phyloP scores from a whole-genome alignment of 1,140 invertebrate species.

The Lepidostoma basale region DNA sequence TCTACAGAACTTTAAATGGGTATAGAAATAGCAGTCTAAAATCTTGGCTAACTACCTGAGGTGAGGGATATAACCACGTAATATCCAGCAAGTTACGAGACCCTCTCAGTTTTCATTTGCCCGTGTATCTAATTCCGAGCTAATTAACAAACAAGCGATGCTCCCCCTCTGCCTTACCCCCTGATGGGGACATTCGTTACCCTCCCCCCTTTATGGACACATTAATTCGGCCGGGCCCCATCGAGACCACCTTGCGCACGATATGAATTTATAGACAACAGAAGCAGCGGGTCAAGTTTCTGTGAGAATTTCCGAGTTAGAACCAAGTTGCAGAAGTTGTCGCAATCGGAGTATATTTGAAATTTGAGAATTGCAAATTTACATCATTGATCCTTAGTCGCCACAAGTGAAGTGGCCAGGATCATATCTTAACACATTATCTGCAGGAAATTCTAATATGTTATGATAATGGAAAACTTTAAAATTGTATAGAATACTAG shows the following conservation, averaged over 20 bases:
- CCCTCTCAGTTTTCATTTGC: slow-evolving; percentile 33
- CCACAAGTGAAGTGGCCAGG: too few species aligned
- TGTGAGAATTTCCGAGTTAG: slow-evolving; percentile 23
- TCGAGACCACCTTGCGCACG: slow-evolving; percentile 38
- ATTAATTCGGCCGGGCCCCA: slow-evolving; percentile 37
- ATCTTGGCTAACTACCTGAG: background rate
- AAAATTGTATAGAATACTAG: too few species aligned
- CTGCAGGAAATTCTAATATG: too few species aligned
- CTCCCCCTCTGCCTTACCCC: too few species aligned
- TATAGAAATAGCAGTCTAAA: too few species aligned
- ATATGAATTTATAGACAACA: slow-evolving; percentile 40
- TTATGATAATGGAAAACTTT: too few species aligned
- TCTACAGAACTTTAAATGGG: too few species aligned
- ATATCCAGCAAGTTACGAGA: slow-evolving; percentile 1
- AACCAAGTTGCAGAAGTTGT: background rate
- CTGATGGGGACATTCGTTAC: too few species aligned
- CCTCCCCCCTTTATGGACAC: slow-evolving; percentile 37
- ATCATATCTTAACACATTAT: too few species aligned
- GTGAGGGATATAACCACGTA: slow-evolving; percentile 5
- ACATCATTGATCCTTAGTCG: too few species aligned
- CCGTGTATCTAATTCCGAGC: slow-evolving; percentile 37
- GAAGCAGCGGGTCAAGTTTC: slow-evolving; percentile 32
- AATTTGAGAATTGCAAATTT: too few species aligned
- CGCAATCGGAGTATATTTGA: too few species aligned
- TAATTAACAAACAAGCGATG: slow-evolving; percentile 44